Evolutionary conservation across 1,140 invertebrate species (phyloP).

Genomic region (Papilio machaon): DNA sequence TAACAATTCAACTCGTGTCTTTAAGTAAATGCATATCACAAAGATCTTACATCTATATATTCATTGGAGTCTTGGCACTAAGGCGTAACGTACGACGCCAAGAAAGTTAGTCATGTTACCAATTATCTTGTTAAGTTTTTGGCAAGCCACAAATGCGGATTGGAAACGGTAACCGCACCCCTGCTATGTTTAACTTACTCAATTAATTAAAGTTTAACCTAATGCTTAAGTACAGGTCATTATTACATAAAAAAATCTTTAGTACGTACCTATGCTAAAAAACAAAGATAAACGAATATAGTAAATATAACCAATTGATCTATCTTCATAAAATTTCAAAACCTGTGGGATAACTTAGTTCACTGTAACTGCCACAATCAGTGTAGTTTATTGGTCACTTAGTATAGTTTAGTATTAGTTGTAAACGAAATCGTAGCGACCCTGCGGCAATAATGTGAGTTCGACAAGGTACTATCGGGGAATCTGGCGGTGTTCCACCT

Average conservation of each 20-base stretch:
- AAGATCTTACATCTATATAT: conserved; percentile 8
- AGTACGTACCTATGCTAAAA: background rate
- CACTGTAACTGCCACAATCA: too few species aligned
- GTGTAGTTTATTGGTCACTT: too few species aligned
- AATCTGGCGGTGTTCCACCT: too few species aligned
- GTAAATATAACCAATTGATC: too few species aligned
- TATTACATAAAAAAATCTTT: background rate
- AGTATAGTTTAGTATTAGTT: too few species aligned
- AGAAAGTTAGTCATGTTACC: conserved; percentile 49
- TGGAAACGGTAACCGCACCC: background rate
- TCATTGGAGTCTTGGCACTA: conserved; percentile 41
- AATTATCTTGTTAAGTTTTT: conserved; percentile 46
- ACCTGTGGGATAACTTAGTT: too few species aligned
- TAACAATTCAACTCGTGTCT: background rate
- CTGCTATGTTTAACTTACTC: background rate
- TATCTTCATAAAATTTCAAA: too few species aligned
- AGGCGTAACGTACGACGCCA: conserved; percentile 38
- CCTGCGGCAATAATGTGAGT: too few species aligned
- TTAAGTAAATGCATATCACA: background rate
- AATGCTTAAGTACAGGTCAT: background rate
- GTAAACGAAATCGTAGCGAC: too few species aligned
- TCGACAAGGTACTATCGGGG: too few species aligned
- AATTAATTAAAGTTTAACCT: background rate
- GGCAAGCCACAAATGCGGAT: conserved; percentile 30
- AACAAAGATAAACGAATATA: too few species aligned